phyloP scores from a whole-genome alignment of 2,797 vertebrate species.

The Leptoclinus maculatus region DNA sequence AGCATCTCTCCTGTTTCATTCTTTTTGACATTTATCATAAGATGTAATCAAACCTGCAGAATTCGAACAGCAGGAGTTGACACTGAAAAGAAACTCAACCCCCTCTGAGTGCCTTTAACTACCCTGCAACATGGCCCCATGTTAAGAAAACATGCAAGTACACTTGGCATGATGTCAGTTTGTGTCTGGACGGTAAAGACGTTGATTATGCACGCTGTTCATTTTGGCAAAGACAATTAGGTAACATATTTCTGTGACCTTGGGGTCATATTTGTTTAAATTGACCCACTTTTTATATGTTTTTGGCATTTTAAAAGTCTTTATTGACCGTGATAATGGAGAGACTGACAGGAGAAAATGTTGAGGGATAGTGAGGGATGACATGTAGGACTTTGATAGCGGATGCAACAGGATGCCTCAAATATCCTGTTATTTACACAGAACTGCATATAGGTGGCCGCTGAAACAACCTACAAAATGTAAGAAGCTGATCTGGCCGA shows the following conservation, averaged over 20 bases:
- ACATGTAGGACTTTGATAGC: not conserved
- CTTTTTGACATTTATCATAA: not conserved
- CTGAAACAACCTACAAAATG: not conserved
- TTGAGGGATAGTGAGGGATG: not conserved
- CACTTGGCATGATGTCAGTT: conserved; percentile 70
- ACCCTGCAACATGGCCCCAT: conserved; percentile 52
- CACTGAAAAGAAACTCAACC: conserved; percentile 25
- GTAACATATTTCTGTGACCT: conserved; percentile 36
- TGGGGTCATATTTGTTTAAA: conserved; percentile 37
- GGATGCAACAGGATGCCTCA: not conserved
- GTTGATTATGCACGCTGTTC: conserved; percentile 45
- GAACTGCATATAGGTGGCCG: not conserved
- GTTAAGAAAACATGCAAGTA: conserved; percentile 66
- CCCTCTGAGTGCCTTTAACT: conserved; percentile 25
- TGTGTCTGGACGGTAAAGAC: conserved; percentile 45
- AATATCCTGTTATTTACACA: not conserved
- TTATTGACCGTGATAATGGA: not conserved
- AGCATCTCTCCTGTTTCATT: not conserved
- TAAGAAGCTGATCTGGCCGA: not conserved
- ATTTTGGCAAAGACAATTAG: conserved; percentile 45
- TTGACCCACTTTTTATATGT: conserved; percentile 1
- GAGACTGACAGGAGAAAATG: not conserved
- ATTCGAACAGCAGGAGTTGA: conserved; percentile 16
- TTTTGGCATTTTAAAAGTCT: not conserved
- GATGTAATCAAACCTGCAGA: conserved; percentile 18